These are phyloP conservation scores for Brachycybe producta DNA, from an alignment of 2,888 invertebrate species.

Conservation along the genomic window DNA sequence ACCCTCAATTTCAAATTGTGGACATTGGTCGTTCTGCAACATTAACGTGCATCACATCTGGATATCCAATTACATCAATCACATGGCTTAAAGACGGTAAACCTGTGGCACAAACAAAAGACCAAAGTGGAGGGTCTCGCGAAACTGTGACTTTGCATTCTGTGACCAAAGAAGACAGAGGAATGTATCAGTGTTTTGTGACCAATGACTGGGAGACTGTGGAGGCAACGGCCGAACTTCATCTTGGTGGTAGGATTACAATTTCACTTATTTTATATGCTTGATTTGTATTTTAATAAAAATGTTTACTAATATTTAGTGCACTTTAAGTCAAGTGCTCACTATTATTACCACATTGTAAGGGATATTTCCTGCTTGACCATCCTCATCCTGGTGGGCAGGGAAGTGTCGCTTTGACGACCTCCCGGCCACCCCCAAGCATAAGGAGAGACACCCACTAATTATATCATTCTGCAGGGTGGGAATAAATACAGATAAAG, in stretches of 20 bases:
- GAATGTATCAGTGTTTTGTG: constrained; percentile 20
- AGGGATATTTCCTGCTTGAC: too few relatives aligned
- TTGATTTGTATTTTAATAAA: too few relatives aligned
- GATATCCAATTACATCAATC: constrained; percentile 12
- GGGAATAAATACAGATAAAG: too few relatives aligned
- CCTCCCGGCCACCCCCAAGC: too few relatives aligned
- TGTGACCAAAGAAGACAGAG: constrained; percentile 14
- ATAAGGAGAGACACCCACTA: too few relatives aligned
- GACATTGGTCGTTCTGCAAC: constrained; percentile 9
- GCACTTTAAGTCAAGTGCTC: too few relatives aligned
- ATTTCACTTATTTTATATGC: constrained; percentile 3
- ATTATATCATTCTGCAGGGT: too few relatives aligned
- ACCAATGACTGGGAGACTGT: constrained; percentile 28
- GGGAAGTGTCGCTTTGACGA: too few relatives aligned
- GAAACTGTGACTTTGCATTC: not conserved
- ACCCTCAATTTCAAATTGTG: constrained; percentile 10
- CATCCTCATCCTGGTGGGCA: too few relatives aligned
- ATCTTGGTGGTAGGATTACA: constrained; percentile 29
- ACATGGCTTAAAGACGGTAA: constrained; percentile 16
- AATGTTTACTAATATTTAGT: too few relatives aligned
- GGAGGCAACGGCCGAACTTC: constrained; percentile 31
- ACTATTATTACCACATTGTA: too few relatives aligned
- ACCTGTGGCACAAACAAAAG: not conserved
- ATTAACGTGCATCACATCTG: constrained; percentile 5
- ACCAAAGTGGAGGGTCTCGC: not conserved